Percentiles rank a stretch among this genome's conserved stretches.
phyloP scores from a whole-genome alignment of 2,113 vertebrate genomes.

The Hystrix cristata region DNA sequence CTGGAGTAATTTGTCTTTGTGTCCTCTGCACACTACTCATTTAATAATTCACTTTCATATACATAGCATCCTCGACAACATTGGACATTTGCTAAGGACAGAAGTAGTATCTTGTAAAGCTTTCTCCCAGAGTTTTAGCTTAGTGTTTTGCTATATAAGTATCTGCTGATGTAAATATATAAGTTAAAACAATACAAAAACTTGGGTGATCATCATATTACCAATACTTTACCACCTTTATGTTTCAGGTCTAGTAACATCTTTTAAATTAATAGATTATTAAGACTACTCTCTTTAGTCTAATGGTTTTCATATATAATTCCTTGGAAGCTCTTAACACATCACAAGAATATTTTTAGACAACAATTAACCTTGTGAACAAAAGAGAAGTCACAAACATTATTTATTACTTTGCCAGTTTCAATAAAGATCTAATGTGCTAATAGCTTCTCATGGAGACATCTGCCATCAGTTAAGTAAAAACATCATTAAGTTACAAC shows the following conservation, averaged over 20 bases:
- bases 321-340: conserved; percentile 57
- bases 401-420: conserved; percentile 77
- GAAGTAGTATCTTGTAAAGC: neutral
- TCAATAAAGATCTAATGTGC: conserved; percentile 78
- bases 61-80: neutral
- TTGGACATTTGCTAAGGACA: neutral
- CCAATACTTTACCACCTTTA: neutral
- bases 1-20: conserved; percentile 1
- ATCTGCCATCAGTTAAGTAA: conserved; percentile 77
- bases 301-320: conserved; percentile 65
- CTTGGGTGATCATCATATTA: conserved; percentile 1
- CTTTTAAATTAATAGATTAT: conserved; percentile 61
- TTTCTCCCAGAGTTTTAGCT: conserved; percentile 54
- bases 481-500: conserved; percentile 75
- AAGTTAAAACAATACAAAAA: conserved; percentile 42
- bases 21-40: neutral
- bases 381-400: conserved; percentile 74
- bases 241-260: conserved; percentile 39
- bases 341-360: conserved; percentile 74
- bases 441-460: conserved; percentile 75
- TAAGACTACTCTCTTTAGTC: conserved; percentile 53
- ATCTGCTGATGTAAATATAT: conserved; percentile 28
- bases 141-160: conserved; percentile 43
- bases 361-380: conserved; percentile 80
- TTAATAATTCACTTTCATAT: neutral